Evolutionary conservation across 2,113 vertebrate genomes (phyloP), one percentile per base, ranked within the genome.

Genomic region (Alethe diademata): DNA sequence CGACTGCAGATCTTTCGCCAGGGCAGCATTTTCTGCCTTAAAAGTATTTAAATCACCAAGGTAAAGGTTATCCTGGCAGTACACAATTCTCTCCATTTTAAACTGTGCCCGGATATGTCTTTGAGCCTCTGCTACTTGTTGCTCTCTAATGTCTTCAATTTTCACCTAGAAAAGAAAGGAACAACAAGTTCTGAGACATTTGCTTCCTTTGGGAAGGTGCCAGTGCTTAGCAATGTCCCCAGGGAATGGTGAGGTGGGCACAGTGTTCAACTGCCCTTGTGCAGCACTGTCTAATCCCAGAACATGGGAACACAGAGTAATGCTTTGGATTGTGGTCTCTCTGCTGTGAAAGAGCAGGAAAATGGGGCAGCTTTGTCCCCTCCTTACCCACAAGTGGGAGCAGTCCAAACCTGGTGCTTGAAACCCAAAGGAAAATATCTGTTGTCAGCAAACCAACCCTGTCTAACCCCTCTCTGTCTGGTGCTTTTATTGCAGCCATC

Each of bases 61-160:
- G 90, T 99, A 99, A 11, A 96, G 78, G 8, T 92, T 69, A 87
- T 99, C 99, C 94, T 99, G 99, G 84, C 98, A 98, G 96, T 98
- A 99, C 23, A 99, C 92, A 0, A 98, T 96, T 86, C 96, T 93
- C 96, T 99, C 99, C 98, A 99, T 99, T 93, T 98, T 98, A 94
- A 99, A 99, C 96, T 99, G 98, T 9, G 93, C 97, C 48, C 92
- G 97, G 90, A 99, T 95, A 9, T 26, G 54, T 19, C 67, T 80
- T 86, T 98, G 98, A 3, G 98, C 98, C 24, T 70, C 82, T 0
- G 8, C 14, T 51, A 97, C 97, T 57, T 98, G 98, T 11, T 97
- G 66, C 12, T 94, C 74, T 81, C 94, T 98, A 11, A 99, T 98
- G 67, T 90, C 88, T 95, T 98, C 98, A 1, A 99, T 98, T 86